These are phyloP conservation scores for Agrypnia vestita DNA, from an alignment of 1,140 invertebrate species.

Conservation along the genomic window DNA sequence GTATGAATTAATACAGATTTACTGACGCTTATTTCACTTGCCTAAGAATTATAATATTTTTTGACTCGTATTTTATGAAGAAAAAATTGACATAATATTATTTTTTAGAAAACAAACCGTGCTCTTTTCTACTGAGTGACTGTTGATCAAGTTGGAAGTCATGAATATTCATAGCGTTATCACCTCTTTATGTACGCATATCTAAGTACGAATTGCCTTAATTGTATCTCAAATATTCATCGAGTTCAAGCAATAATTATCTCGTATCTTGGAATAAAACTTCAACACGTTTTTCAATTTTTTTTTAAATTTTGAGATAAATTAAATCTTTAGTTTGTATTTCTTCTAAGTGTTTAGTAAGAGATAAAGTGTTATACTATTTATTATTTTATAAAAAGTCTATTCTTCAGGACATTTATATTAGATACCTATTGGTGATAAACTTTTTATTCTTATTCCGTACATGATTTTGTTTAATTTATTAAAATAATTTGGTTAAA, in stretches of 20 bases:
- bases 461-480: neutral
- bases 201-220: conserved; percentile 26
- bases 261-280: conserved; percentile 8
- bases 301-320: neutral
- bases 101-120: too few relatives aligned
- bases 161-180: conserved; percentile 43
- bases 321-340: neutral
- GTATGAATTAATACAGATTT: neutral
- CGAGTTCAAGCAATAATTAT: conserved; percentile 23
- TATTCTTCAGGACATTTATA: too few relatives aligned
- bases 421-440: too few relatives aligned
- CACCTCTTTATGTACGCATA: conserved; percentile 29
- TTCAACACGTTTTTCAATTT: neutral
- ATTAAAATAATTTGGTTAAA: neutral
- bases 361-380: neutral
- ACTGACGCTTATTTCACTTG: neutral
- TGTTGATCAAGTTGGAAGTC: neutral
- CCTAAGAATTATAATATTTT: neutral
- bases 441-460: too few relatives aligned
- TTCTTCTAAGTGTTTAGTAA: neutral
- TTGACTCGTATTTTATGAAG: neutral
- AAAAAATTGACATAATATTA: too few relatives aligned
- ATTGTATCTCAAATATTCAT: conserved; percentile 28
- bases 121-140: conserved; percentile 7
- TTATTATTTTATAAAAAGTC: too few relatives aligned